Conservation (phyloP, 1,140 invertebrate genomes). For the Maconellicoccus hirsutus region DNA sequence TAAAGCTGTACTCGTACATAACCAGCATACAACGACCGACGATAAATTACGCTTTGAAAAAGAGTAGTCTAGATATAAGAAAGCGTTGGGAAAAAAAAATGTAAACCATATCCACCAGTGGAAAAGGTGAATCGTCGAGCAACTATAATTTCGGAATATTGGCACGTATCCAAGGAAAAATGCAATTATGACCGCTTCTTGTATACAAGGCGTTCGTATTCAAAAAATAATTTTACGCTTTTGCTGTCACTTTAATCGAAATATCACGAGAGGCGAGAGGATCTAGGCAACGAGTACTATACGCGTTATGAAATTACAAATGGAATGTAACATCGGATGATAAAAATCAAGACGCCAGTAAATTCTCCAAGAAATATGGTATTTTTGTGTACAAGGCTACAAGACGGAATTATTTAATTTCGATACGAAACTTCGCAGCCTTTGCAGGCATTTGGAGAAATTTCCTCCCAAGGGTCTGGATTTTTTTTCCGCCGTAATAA, state of each 20-base stretch:
- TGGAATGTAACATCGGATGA: not conserved
- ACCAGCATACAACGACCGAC: not conserved
- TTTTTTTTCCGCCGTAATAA: too few species aligned
- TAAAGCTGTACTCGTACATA: not conserved
- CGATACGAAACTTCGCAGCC: not conserved
- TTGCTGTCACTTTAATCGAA: not conserved
- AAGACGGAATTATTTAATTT: not conserved
- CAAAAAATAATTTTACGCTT: slow-evolving; percentile 5
- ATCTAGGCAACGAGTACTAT: not conserved
- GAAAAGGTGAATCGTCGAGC: not conserved
- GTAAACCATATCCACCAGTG: too few species aligned
- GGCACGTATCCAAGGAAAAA: slow-evolving; percentile 3
- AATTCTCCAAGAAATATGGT: not conserved
- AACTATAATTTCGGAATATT: not conserved
- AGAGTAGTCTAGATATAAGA: not conserved
- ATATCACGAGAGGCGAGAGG: not conserved
- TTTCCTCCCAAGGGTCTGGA: too few species aligned
- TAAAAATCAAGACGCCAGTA: not conserved
- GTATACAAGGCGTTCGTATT: not conserved
- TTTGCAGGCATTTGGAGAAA: too few species aligned
- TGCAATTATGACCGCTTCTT: not conserved
- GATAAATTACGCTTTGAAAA: not conserved
- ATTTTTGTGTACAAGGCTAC: not conserved
- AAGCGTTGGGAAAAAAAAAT: too few species aligned
- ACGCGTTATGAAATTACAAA: slow-evolving; percentile 5